A percentile compares a stretch with the other conserved stretches of the same genome.
Conservation (phyloP, 2,113 vertebrate species). For the Eublepharis macularius region DNA sequence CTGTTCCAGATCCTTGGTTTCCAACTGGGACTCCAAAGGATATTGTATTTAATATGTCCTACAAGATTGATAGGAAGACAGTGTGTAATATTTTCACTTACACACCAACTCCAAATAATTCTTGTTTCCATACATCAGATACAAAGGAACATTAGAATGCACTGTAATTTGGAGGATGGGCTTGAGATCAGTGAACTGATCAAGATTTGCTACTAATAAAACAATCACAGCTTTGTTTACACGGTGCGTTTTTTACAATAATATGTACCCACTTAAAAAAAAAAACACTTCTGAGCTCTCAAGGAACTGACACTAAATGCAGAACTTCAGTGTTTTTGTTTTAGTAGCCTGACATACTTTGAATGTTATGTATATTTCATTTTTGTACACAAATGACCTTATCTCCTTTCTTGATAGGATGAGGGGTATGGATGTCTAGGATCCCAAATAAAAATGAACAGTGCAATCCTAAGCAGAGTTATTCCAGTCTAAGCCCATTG, state of each 20-base stretch:
- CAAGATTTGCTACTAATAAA: too few relatives aligned
- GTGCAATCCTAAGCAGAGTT: too few relatives aligned
- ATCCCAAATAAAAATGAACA: not conserved
- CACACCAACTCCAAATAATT: constrained; percentile 34
- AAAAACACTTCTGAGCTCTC: not conserved
- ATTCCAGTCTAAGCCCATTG: too few relatives aligned
- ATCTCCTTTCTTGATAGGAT: not conserved
- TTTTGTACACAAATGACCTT: not conserved
- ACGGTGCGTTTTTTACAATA: not conserved
- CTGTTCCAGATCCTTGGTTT: constrained; percentile 67
- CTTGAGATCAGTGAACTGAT: not conserved
- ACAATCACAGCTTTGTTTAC: not conserved
- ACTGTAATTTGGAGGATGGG: not conserved
- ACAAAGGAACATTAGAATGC: constrained; percentile 43
- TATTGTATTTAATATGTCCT: constrained; percentile 62
- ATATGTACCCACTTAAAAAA: not conserved
- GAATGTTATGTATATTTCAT: not conserved
- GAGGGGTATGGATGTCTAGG: not conserved
- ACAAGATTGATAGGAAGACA: constrained; percentile 54
- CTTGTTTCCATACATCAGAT: constrained; percentile 55
- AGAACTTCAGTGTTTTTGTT: not conserved
- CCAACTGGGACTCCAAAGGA: constrained; percentile 50
- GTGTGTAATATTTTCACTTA: constrained; percentile 51
- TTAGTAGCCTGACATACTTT: not conserved
- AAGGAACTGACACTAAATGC: not conserved